These are phyloP conservation scores for Eremobia ochroleuca DNA, from an alignment of 2,888 invertebrate species.

Conservation along the genomic window DNA sequence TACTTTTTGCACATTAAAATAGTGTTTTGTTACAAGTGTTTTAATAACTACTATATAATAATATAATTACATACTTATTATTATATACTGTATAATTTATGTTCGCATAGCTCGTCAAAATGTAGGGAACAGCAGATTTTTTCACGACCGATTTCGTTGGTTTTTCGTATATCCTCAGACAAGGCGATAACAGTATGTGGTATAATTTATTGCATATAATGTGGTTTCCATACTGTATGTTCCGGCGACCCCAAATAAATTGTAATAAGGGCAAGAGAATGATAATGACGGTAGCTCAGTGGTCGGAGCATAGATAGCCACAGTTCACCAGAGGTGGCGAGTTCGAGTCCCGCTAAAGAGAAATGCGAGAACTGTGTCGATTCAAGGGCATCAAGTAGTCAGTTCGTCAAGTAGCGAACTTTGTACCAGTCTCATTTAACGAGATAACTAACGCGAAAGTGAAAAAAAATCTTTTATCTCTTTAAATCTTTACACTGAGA, in stretches of 20 bases:
- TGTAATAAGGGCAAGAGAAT: neutral
- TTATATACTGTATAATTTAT: too few relatives aligned
- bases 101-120: too few relatives aligned
- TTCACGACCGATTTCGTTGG: too few relatives aligned
- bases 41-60: neutral
- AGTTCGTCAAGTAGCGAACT: neutral
- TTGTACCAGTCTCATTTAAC: neutral
- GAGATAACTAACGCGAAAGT: neutral
- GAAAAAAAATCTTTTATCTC: neutral
- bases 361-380: neutral
- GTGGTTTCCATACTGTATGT: too few relatives aligned
- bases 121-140: too few relatives aligned
- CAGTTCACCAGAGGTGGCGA: neutral
- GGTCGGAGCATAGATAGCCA: neutral
- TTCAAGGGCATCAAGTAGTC: neutral
- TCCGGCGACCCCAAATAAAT: too few relatives aligned
- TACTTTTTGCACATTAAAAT: conserved; percentile 16
- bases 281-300: neutral
- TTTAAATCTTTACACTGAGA: neutral
- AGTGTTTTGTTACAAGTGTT: neutral
- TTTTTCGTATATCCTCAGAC: too few relatives aligned
- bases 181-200: too few relatives aligned
- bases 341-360: neutral
- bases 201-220: too few relatives aligned
- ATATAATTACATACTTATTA: too few relatives aligned